Percentiles rank a stretch among this genome's conserved stretches.
phyloP scores from a whole-genome alignment of 2,113 vertebrate genomes.

The Oreocharis arfaki region DNA sequence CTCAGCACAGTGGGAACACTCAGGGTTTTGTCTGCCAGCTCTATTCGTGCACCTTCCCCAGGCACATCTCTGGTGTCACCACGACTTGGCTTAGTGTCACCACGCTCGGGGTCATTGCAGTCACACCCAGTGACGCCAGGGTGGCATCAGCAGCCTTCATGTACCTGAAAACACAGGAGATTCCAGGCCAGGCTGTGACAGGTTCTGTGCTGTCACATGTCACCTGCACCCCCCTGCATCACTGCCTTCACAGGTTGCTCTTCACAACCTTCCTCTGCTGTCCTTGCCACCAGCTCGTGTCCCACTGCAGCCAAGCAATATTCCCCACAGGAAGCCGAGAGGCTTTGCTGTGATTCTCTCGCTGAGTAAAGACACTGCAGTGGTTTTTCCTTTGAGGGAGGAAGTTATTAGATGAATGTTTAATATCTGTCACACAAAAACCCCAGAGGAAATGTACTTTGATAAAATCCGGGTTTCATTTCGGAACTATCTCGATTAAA shows the following conservation, averaged over 20 bases:
- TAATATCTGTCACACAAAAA: not conserved
- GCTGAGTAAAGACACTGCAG: not conserved
- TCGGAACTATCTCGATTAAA: not conserved
- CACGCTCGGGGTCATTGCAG: fast-evolving
- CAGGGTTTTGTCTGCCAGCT: fast-evolving
- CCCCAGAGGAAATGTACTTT: not conserved
- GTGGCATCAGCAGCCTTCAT: not conserved
- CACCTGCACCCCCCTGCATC: not conserved
- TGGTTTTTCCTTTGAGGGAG: not conserved
- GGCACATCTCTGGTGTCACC: not conserved
- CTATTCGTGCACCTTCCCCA: fast-evolving
- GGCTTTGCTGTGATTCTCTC: not conserved
- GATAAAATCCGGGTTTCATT: not conserved
- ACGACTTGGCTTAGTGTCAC: fast-evolving
- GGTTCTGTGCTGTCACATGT: not conserved
- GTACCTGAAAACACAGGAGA: fast-evolving
- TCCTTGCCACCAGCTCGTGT: not conserved
- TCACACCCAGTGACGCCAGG: fast-evolving
- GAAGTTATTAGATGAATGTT: not conserved
- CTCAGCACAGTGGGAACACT: fast-evolving
- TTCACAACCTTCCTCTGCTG: not conserved
- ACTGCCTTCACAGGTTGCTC: not conserved
- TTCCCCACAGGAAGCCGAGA: not conserved
- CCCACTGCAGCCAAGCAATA: not conserved
- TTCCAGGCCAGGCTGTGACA: not conserved